Conservation (phyloP, 2,113 vertebrate species). For the Thinocorus orbignyianus region DNA sequence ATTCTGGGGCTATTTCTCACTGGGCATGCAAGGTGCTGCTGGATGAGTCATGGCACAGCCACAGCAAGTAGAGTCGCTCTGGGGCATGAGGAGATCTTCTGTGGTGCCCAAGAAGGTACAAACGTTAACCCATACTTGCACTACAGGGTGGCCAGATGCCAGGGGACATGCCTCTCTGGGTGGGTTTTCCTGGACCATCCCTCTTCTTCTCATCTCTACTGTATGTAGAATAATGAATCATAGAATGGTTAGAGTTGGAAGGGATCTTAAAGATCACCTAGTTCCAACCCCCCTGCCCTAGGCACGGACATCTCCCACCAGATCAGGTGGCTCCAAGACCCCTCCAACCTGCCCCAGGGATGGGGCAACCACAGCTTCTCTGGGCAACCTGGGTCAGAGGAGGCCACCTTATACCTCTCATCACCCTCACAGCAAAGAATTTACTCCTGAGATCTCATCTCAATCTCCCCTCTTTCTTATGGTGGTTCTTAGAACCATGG, state of each 20-base stretch:
- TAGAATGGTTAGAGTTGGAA: neutral
- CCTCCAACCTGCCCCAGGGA: neutral
- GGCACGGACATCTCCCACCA: neutral
- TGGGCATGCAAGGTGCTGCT: rapidly evolving
- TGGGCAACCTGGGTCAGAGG: neutral
- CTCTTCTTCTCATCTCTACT: neutral
- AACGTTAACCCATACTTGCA: no score
- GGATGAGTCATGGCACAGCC: neutral
- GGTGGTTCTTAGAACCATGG: neutral
- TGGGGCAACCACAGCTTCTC: neutral
- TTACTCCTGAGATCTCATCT: neutral
- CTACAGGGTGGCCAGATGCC: neutral
- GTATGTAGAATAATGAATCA: neutral
- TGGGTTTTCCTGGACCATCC: neutral
- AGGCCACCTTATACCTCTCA: neutral
- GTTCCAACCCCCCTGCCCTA: neutral
- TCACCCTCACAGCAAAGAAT: neutral
- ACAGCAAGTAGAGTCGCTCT: neutral
- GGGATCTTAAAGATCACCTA: neutral
- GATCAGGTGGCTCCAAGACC: neutral
- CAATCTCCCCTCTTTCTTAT: neutral
- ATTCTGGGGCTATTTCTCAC: neutral
- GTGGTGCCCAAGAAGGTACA: rapidly evolving
- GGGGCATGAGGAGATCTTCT: neutral
- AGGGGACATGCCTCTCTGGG: neutral